phyloP scores from a whole-genome alignment of 1,140 invertebrate genomes.

The Elysia chlorotica region DNA sequence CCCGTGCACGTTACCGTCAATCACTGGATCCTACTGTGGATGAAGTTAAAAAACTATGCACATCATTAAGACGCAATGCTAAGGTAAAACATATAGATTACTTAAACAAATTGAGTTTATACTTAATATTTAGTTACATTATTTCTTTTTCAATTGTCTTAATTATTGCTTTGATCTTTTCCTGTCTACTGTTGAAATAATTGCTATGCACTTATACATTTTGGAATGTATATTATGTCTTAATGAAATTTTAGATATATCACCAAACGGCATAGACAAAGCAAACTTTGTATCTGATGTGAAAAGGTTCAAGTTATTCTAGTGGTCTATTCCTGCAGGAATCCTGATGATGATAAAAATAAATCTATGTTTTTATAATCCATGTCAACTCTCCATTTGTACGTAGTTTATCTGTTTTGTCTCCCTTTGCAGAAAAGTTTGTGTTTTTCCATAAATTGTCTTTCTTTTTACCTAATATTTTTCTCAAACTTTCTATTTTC shows the following conservation, averaged over 20 bases:
- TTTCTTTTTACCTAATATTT: background rate
- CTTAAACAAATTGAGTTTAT: too few relatives aligned
- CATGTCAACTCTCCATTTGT: background rate
- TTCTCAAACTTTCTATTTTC: too few relatives aligned
- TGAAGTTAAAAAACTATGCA: conserved; percentile 96
- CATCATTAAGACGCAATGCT: conserved; percentile 92
- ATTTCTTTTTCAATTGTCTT: background rate
- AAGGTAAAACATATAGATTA: conserved; percentile 66
- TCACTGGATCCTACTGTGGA: conserved; percentile 96
- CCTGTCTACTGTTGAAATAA: too few relatives aligned
- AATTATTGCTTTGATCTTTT: too few relatives aligned
- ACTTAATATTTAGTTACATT: too few relatives aligned
- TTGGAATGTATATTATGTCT: background rate
- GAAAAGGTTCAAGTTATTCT: too few relatives aligned
- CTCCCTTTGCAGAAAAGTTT: background rate
- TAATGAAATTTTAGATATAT: too few relatives aligned
- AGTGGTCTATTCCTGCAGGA: too few relatives aligned
- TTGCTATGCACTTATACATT: background rate
- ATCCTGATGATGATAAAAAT: too few relatives aligned
- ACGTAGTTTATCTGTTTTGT: background rate
- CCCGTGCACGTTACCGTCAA: conserved; percentile 86
- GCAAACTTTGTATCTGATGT: too few relatives aligned
- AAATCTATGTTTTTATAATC: too few relatives aligned
- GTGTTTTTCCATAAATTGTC: background rate
- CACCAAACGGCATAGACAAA: too few relatives aligned